phyloP scores from a whole-genome alignment of 2,797 vertebrate species.

The Lacerta bilineata region DNA sequence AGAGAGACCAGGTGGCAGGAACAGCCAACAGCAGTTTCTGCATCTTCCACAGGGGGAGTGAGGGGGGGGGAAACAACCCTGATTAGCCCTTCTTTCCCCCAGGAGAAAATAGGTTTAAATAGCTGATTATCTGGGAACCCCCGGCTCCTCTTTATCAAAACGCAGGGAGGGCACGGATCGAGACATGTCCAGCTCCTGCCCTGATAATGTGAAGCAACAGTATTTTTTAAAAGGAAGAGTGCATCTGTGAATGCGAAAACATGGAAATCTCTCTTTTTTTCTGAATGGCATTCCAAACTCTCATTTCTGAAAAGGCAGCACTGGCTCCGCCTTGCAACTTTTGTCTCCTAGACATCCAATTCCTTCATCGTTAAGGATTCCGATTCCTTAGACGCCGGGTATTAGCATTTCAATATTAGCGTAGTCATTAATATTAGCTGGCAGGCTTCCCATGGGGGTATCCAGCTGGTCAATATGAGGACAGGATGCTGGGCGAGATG shows the following conservation, averaged over 20 bases:
- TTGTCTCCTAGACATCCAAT: not conserved
- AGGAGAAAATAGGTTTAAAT: not conserved
- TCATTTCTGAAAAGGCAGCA: not conserved
- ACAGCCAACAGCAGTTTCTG: not conserved
- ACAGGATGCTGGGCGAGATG: too few species aligned
- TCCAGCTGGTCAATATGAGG: too few species aligned
- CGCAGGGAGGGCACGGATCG: not conserved
- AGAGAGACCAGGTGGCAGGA: constrained; percentile 27
- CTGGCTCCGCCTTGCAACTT: not conserved
- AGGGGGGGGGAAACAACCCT: not conserved
- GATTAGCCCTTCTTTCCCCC: not conserved
- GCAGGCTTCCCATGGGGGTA: too few species aligned
- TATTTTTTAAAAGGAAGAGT: not conserved
- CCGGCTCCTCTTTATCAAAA: too few species aligned
- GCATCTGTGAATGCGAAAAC: not conserved
- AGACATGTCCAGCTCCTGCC: not conserved
- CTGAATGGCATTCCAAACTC: not conserved
- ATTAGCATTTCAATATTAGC: too few species aligned
- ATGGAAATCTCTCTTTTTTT: too few species aligned
- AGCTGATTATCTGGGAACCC: not conserved
- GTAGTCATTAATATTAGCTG: too few species aligned
- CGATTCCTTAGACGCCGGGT: too few species aligned
- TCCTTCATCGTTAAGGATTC: too few species aligned
- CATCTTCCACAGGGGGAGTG: not conserved
- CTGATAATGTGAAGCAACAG: not conserved